Evolutionary conservation across 2,113 vertebrate species (phyloP).

Genomic region (Cephalophus harveyi): DNA sequence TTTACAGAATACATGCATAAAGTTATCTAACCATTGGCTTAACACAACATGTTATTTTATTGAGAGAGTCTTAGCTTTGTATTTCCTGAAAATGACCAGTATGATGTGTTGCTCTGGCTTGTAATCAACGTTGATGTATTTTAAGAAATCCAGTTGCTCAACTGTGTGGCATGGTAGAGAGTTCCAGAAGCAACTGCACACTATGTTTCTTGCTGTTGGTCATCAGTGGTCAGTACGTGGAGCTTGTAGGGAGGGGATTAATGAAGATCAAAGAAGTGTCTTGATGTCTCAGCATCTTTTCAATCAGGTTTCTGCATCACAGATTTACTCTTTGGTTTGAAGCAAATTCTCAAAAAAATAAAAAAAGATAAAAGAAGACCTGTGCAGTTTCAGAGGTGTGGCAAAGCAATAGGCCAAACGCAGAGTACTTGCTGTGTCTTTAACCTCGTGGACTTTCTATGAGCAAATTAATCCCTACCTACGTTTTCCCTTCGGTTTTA

Average conservation of each 20-base stretch:
- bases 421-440: not conserved
- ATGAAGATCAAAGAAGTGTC: not conserved
- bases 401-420: not conserved
- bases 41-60: not conserved
- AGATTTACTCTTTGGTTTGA: not conserved
- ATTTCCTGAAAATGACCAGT: not conserved
- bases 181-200: too few species aligned
- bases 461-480: not conserved
- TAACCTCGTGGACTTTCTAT: not conserved
- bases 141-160: not conserved
- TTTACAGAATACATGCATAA: not conserved
- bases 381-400: not conserved
- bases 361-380: not conserved
- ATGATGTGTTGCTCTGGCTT: not conserved
- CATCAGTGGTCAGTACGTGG: not conserved
- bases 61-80: not conserved
- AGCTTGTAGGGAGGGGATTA: too few species aligned
- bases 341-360: too few species aligned
- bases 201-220: not conserved
- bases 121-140: accelerated
- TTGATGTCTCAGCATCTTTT: not conserved
- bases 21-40: not conserved
- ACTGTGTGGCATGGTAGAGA: accelerated
- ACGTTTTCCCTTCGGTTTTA: not conserved
- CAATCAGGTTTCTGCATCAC: not conserved